Evolutionary conservation across 2,888 invertebrate genomes (phyloP), one percentile per base, ranked within the genome.

Genomic region (Pterostichus madidus): DNA sequence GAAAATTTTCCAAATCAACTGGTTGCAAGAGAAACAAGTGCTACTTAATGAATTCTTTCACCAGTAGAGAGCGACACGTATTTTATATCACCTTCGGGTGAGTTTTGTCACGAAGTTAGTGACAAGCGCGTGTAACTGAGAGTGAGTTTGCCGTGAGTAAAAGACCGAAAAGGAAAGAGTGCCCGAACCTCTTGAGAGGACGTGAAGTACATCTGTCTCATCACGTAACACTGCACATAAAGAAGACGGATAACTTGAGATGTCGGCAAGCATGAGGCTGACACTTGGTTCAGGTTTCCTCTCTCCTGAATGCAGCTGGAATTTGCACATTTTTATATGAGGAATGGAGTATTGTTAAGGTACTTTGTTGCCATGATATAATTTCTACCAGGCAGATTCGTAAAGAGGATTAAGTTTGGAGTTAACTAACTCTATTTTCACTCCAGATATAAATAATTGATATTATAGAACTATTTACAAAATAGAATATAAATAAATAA

Each of bases 171-270:
- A 52, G 64, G 77, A 15, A 39, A 77, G 77, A 77, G 53, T 56
- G 53, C 31, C 6, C 31, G 52, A 75, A 32, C 76, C 73, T 73
- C 73, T 73, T 59, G 61, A 78, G 44, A 59, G 24, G 78, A 59
- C 39, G 78, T 78, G 78, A 78, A 78, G 78, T 78, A 61, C 78
- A 59, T 78, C 39, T 59, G 78, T 61, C 78, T 78, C 78, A 78
- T 61, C 61, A 78, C 61, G 78, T 78, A 56, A 39, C 44, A 17
- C 35, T 24, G 49, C 15, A 59, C 35, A 56, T 78, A 78, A 78
- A 44, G 53, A 78, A 78, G 61, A 61, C 59, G 78, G 24, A 78
- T 78, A 56, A 44, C 78, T 59, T 49, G 52, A 52, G 75, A 75
- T 35, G 35, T 31, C 31, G 56, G 13, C 52, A 52, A 52, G 52